Evolutionary conservation across 2,113 vertebrate genomes (phyloP).

Genomic region (Xiphorhynchus elegans): DNA sequence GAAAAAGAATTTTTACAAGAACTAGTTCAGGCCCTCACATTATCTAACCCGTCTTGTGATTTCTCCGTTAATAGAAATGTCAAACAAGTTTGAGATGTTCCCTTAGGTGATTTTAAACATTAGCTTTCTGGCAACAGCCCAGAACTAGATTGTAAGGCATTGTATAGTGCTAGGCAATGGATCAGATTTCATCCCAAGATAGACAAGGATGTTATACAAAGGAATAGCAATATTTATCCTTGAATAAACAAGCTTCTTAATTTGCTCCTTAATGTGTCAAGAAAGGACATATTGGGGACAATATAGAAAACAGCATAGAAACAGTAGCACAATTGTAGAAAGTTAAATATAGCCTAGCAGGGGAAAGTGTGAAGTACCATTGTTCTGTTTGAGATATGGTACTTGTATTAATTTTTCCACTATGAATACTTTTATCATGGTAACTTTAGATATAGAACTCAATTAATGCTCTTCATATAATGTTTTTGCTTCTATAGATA

Average conservation of each 20-base stretch:
- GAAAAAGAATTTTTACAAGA: not conserved
- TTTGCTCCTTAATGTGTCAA: not conserved
- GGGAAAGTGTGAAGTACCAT: not conserved
- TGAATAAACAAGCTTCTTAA: not conserved
- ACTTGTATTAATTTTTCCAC: not conserved
- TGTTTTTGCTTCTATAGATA: not conserved
- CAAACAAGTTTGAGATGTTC: conserved; percentile 1
- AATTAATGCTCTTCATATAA: not conserved
- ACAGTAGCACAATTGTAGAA: not conserved
- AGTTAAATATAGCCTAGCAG: not conserved
- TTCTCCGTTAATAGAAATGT: not conserved
- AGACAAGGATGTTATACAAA: conserved; percentile 4
- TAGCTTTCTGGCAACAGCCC: not conserved
- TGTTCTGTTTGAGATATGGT: not conserved
- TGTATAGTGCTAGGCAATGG: not conserved
- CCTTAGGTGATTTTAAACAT: conserved; percentile 5
- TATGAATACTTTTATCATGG: not conserved
- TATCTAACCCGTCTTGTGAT: not conserved
- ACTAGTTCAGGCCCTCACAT: not conserved
- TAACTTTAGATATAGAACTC: not conserved
- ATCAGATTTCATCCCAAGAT: not conserved
- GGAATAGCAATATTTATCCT: not conserved
- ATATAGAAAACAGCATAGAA: not conserved
- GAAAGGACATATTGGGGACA: not conserved
- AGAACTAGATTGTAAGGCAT: not conserved